A percentile compares a stretch with the other conserved stretches of the same genome.
phyloP scores from a whole-genome alignment of 2,888 invertebrate genomes.

The Brachyptera putata region DNA sequence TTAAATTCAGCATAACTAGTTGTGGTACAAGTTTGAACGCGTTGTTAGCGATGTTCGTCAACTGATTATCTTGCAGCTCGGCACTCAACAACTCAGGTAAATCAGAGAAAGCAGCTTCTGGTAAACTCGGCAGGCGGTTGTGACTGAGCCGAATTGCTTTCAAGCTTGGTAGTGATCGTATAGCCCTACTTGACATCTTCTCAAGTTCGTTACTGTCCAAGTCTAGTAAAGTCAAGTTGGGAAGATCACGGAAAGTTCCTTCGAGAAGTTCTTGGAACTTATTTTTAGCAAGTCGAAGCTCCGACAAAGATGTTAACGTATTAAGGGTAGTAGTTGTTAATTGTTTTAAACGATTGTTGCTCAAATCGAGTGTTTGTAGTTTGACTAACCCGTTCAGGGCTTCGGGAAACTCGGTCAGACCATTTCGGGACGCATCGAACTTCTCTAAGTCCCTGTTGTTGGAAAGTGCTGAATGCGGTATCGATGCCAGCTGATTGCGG shows the following conservation, averaged over 20 bases:
- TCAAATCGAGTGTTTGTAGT: conserved; percentile 69
- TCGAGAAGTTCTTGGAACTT: conserved; percentile 64
- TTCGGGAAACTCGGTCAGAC: conserved; percentile 65
- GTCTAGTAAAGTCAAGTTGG: conserved; percentile 67
- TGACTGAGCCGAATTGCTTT: conserved; percentile 60
- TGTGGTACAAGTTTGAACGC: conserved; percentile 76
- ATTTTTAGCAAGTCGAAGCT: conserved; percentile 71
- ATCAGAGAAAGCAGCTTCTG: conserved; percentile 70
- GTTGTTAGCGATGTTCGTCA: conserved; percentile 65
- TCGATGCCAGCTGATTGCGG: conserved; percentile 65
- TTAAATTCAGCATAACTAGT: conserved; percentile 75
- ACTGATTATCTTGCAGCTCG: conserved; percentile 75
- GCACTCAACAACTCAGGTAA: conserved; percentile 67
- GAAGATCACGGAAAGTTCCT: conserved; percentile 67
- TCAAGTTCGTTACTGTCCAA: conserved; percentile 77
- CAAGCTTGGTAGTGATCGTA: conserved; percentile 64
- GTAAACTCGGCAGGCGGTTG: conserved; percentile 50
- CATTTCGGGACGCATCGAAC: conserved; percentile 74
- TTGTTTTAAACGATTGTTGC: conserved; percentile 68
- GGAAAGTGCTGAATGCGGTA: conserved; percentile 60
- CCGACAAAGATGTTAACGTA: conserved; percentile 62
- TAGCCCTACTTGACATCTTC: conserved; percentile 66
- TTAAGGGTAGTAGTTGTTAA: conserved; percentile 66
- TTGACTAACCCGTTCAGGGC: conserved; percentile 64
- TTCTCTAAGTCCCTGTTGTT: conserved; percentile 60